These are phyloP conservation scores for Torymus auratus DNA, from an alignment of 2,888 invertebrate species.

Conservation along the genomic window DNA sequence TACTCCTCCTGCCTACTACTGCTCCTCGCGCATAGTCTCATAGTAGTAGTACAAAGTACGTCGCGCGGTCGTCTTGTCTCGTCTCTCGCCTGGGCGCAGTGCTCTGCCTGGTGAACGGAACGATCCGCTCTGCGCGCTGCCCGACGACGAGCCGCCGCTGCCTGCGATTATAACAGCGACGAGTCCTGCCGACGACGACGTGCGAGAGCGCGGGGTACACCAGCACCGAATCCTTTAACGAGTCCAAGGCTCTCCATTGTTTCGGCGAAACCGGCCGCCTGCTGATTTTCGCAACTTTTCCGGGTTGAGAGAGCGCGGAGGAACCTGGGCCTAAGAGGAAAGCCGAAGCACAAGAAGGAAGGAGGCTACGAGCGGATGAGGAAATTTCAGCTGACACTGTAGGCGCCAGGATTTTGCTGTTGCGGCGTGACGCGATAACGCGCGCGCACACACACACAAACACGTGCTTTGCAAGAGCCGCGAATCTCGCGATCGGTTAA, in stretches of 20 bases:
- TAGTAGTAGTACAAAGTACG: conserved; percentile 53
- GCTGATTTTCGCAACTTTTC: no score
- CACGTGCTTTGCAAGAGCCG: not conserved
- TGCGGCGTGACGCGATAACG: no score
- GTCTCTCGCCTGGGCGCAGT: conserved; percentile 41
- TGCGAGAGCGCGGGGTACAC: not conserved
- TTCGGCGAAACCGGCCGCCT: no score
- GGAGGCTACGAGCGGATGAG: no score
- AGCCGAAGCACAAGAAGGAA: no score
- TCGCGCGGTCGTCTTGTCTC: conserved; percentile 33
- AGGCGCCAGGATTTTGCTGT: no score
- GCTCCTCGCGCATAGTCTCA: conserved; percentile 8
- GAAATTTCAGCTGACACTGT: no score
- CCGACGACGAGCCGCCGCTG: conserved; percentile 1
- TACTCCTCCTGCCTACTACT: conserved; percentile 34
- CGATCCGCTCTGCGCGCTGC: conserved; percentile 28
- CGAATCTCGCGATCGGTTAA: not conserved
- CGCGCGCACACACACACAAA: no score
- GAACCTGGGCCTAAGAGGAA: no score
- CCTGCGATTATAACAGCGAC: not conserved
- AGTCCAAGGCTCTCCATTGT: not conserved
- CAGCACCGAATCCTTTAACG: not conserved
- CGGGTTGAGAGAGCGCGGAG: no score
- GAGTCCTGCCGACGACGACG: conserved; percentile 14
- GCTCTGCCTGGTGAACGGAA: conserved; percentile 50